These are phyloP conservation scores for Cephalophus harveyi DNA, from an alignment of 2,113 vertebrate genomes.

Conservation along the genomic window DNA sequence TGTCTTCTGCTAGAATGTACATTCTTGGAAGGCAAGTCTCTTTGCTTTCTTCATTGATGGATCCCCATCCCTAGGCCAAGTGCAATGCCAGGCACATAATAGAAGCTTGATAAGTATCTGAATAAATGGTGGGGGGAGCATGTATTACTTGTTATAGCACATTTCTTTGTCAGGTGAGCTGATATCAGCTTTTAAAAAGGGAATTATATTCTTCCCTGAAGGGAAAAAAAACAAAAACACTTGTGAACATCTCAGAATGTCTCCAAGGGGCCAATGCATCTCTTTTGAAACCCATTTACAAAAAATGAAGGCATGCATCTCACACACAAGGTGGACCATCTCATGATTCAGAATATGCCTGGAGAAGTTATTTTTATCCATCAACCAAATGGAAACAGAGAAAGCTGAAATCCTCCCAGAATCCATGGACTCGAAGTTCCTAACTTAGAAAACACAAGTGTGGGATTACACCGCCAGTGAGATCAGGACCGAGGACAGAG, in stretches of 20 bases:
- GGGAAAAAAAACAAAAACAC: background rate
- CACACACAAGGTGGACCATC: accelerated
- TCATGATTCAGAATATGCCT: background rate
- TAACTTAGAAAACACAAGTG: background rate
- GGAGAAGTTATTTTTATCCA: background rate
- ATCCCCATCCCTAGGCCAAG: background rate
- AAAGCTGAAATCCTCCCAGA: background rate
- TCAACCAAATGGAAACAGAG: background rate
- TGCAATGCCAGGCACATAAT: background rate
- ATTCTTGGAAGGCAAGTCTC: background rate
- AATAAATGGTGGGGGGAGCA: background rate
- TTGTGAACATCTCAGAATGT: background rate
- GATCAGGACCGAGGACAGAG: background rate
- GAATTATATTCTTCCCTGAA: background rate
- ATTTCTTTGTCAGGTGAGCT: background rate
- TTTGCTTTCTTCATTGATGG: background rate
- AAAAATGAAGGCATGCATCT: background rate
- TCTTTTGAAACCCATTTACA: background rate
- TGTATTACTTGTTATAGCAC: background rate
- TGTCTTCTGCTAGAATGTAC: background rate
- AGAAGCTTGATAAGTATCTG: background rate
- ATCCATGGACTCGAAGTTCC: background rate
- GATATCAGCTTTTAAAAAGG: background rate
- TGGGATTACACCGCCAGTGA: accelerated
- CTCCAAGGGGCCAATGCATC: background rate